Base-by-base conservation (phyloP, 1,140 invertebrate genomes). In the Grapholita molesta region DNA sequence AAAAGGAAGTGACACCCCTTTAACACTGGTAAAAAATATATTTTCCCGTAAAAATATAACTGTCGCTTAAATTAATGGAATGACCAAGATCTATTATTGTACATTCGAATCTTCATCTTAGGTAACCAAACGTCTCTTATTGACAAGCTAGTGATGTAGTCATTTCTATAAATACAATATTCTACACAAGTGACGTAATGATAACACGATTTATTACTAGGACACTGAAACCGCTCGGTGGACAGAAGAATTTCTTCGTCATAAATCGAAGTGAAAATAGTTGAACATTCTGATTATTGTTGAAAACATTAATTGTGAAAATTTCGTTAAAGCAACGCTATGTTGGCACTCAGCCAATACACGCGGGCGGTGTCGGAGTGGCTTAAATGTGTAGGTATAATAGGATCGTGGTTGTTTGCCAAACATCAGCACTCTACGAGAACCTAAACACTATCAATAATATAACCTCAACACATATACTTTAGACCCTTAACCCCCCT, bases 141-240 rank as follows among this genome's bases (percentile, higher is more conserved):
- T 61, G 55, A 61, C 55, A 61, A 61, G 28, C 55, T 30, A n/a
- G 25, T 28, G 55, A 61, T 61, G 25, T 61, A 61, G 25, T 61
- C 55, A 61, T 61, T 61, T 61, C 55, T 32, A 61, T 61, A 61
- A 61, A 61, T 61, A 61, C 12, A 61, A 28, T 30, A 30, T 30
- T 4, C 55, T 57, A 25, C 9, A 8, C 8, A 7, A 3, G n/a
- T 61, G 55, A 61, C 24, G 55, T 61, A 61, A 61, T 61, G 25
- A 28, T 61, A 57, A 61, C 24, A 28, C 55, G 25, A 30, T 30
- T 61, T 28, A 28, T 61, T 61, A 28, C 24, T 61, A 28, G 55
- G 12, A 28, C 55, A 25, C 55, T 61, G 24, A 61, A 61, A 61
- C 12, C 55, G 15, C 8, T 61, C 4, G 28, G n/a, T 61, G 30